A percentile compares a stretch with the other conserved stretches of the same genome.
These are phyloP conservation scores for Apodemus sylvaticus DNA, from an alignment of 2,113 vertebrate genomes.

Conservation along the genomic window DNA sequence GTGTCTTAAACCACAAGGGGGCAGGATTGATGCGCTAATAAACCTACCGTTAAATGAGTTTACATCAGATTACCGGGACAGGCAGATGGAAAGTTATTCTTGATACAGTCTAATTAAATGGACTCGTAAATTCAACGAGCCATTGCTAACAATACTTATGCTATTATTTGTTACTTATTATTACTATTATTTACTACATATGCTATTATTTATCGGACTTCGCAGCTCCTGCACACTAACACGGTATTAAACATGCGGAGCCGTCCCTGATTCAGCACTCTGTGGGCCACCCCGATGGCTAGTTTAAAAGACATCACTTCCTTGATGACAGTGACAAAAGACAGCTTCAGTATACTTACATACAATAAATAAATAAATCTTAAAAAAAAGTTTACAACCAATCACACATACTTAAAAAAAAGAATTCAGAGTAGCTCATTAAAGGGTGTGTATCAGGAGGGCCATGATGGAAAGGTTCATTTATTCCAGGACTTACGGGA, in stretches of 20 bases:
- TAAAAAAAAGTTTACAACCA: too few relatives aligned
- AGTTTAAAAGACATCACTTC: not conserved
- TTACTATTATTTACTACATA: not conserved
- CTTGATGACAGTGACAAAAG: not conserved
- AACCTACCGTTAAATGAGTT: not conserved
- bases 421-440: not conserved
- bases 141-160: not conserved
- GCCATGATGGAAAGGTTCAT: not conserved
- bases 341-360: not conserved
- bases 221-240: not conserved
- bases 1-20: conserved; percentile 62
- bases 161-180: not conserved
- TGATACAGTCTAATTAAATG: not conserved
- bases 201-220: not conserved
- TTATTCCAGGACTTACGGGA: not conserved
- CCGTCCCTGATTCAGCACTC: not conserved
- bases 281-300: not conserved
- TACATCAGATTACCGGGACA: not conserved
- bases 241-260: not conserved
- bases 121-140: not conserved
- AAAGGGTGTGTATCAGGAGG: not conserved
- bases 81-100: not conserved
- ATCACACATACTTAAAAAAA: not conserved
- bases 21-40: conserved; percentile 35
- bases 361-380: too few relatives aligned